Base-by-base conservation (phyloP, 2,797 vertebrate species). In the Phoebastria nigripes region DNA sequence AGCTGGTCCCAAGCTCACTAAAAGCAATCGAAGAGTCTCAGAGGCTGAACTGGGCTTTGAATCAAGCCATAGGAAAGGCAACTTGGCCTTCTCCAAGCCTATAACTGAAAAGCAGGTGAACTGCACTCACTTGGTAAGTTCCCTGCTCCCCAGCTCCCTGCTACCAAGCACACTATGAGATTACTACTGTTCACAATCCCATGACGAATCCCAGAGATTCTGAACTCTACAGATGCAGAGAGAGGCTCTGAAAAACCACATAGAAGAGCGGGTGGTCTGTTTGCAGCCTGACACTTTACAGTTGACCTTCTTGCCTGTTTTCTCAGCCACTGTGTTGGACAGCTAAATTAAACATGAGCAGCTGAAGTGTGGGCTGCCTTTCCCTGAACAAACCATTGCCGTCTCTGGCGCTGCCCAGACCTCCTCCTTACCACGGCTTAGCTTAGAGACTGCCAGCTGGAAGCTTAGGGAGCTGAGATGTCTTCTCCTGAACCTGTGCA, bases 161-260 rank as follows among this genome's bases (percentile, higher is more conserved):
- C 33, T 72, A 33, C 31, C 16, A 26, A 80, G 8, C 3, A 6
- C 14, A 11, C 14, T 12, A 2, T 1, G 20, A 18, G 17, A 55
- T 13, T 39, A 18, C 12, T 61, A 33, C 29, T 19, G 7, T 76
- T 69, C 69, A 19, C 12, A 29, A 33, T 62, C 47, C 28, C 20
- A 3, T 0, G 0, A 39, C 15, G 13, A 54, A 70, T 70, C 25
- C 16, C 15, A 22, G 35, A 29, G 51, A 44, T 56, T 78, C 25
- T 63, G 39, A 12, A n/a, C 2, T 33, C n/a, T 24, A 56, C 26
- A 58, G 31, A 21, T 37, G 14, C 54, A 37, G n/a, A 15, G 17
- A 19, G 14, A 39, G 26, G 33, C 21, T 66, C 67, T 87, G 65
- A 49, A 89, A 87, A 52, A 41, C 56, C 44, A 15, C 1, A 1